A percentile compares a stretch with the other conserved stretches of the same genome.
Evolutionary conservation across 2,113 vertebrate species (phyloP).

Genomic region (Heterocephalus glaber): DNA sequence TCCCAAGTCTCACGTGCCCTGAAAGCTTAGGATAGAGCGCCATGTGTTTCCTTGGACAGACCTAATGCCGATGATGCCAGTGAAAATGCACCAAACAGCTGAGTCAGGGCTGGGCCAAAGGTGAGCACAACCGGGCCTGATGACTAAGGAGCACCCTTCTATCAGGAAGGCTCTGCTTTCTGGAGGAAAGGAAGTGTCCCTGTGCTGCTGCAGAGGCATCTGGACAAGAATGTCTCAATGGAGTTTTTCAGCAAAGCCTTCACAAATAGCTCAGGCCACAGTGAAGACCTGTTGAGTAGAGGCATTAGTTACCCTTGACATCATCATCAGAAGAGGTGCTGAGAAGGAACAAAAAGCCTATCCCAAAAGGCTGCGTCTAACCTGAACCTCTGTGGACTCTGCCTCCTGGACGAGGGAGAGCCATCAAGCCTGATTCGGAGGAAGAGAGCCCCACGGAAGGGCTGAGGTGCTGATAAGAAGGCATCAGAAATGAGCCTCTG

Average conservation of each 20-base stretch:
- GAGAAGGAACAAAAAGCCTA: background rate
- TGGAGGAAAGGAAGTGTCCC: background rate
- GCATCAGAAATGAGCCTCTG: background rate
- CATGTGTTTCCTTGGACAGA: background rate
- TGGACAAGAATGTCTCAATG: background rate
- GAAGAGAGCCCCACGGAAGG: background rate
- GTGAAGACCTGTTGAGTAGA: background rate
- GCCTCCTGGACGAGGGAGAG: background rate
- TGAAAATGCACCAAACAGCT: background rate
- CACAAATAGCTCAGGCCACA: background rate
- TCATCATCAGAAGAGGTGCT: background rate
- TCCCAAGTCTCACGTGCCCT: background rate
- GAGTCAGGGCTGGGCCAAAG: background rate
- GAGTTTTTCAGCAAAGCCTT: background rate
- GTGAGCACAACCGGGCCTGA: background rate
- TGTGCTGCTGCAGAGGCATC: rapidly evolving
- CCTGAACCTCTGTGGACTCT: background rate
- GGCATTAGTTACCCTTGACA: background rate
- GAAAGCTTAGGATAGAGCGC: background rate
- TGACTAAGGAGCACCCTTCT: background rate
- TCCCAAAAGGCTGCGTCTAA: background rate
- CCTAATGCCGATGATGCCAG: background rate
- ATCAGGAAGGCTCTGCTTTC: background rate
- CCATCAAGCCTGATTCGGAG: background rate
- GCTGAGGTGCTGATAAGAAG: background rate